phyloP scores from a whole-genome alignment of 2,797 vertebrate genomes.

The Gobio occitaniae region DNA sequence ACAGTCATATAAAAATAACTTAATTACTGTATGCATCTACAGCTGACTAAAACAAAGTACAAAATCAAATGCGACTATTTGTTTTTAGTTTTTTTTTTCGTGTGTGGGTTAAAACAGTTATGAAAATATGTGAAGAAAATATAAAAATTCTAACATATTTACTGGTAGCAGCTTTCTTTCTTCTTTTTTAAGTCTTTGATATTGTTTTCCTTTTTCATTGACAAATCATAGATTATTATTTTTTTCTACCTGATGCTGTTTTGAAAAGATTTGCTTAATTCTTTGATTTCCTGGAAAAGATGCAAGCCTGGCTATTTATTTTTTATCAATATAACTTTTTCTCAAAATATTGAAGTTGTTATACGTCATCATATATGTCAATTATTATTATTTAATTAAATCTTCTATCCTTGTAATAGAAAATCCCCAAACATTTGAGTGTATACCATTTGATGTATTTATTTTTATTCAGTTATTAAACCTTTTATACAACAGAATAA shows the following conservation, averaged over 20 bases:
- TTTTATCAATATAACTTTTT: neutral
- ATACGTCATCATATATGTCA: neutral
- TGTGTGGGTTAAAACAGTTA: neutral
- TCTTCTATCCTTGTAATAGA: neutral
- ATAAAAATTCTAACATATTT: neutral
- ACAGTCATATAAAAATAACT: conserved; percentile 25
- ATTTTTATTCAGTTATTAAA: neutral
- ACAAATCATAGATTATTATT: neutral
- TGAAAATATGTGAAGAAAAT: neutral
- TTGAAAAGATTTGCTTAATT: neutral
- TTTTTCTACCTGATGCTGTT: neutral
- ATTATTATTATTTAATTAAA: neutral
- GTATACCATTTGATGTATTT: neutral
- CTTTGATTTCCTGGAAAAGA: neutral
- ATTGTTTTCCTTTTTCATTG: neutral
- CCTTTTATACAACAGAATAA: neutral
- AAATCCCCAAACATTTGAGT: neutral
- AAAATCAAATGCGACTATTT: neutral
- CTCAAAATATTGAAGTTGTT: neutral
- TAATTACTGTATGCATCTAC: conserved; percentile 8
- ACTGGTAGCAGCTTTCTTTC: neutral
- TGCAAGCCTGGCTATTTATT: neutral
- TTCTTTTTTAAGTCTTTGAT: neutral
- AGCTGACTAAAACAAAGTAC: neutral
- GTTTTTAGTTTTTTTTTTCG: neutral